Evolutionary conservation across 2,797 vertebrate species (phyloP).

Genomic region (Propithecus perrieri): DNA sequence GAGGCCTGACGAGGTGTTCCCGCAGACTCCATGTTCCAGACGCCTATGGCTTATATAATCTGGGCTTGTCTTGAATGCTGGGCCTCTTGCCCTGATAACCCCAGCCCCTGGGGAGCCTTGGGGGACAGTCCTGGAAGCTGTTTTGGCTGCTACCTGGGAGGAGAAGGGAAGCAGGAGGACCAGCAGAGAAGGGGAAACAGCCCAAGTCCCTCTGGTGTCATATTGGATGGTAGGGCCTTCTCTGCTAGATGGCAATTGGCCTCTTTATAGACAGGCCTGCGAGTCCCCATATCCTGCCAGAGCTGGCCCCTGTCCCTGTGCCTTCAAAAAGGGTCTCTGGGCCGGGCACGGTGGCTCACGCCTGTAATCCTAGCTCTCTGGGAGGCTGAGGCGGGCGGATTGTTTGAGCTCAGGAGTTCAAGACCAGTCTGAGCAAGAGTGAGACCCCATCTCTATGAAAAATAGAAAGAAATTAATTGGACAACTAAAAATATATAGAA

Average conservation of each 20-base stretch:
- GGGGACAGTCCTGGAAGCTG: not conserved
- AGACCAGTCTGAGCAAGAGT: too few relatives aligned
- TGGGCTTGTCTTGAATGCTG: not conserved
- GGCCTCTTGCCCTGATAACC: not conserved
- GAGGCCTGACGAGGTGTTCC: not conserved
- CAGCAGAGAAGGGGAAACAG: not conserved
- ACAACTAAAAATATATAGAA: too few relatives aligned
- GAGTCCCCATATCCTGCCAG: not conserved
- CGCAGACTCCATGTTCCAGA: not conserved
- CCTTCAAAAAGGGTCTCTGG: not conserved
- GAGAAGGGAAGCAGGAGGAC: not conserved
- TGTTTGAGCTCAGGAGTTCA: too few relatives aligned
- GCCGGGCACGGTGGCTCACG: too few relatives aligned
- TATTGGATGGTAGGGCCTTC: not conserved
- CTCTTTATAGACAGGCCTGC: not conserved
- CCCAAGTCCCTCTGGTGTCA: not conserved
- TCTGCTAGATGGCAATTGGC: not conserved
- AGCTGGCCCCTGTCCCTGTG: not conserved
- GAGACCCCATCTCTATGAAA: too few relatives aligned
- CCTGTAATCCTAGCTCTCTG: too few relatives aligned
- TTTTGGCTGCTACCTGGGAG: not conserved
- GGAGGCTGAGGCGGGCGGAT: too few relatives aligned
- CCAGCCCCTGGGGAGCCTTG: not conserved
- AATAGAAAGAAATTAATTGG: too few relatives aligned
- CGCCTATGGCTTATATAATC: not conserved